Conservation (phyloP, 2,888 invertebrate species). For the Drosophila tanythrix region DNA sequence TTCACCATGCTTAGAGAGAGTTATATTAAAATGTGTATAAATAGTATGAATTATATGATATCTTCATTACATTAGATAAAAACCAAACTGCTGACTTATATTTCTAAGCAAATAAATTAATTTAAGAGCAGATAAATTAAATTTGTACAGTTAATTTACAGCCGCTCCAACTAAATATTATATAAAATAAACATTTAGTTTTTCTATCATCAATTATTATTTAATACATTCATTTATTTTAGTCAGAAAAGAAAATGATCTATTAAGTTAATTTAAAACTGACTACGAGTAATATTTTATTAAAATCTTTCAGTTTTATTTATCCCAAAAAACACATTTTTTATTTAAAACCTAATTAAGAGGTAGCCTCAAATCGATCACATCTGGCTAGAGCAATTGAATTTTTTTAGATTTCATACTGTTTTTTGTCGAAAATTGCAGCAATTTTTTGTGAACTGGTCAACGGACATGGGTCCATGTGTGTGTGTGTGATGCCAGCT, state of each 20-base stretch:
- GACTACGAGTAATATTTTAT: background rate
- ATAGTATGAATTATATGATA: background rate
- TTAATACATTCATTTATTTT: background rate
- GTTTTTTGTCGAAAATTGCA: conserved; percentile 32
- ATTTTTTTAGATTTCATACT: conserved; percentile 3
- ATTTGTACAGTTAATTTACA: background rate
- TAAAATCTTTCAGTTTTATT: background rate
- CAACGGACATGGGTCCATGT: conserved; percentile 55
- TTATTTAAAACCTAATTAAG: background rate
- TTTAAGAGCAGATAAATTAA: background rate
- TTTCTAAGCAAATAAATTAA: background rate
- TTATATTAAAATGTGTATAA: background rate
- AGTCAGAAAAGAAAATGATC: background rate
- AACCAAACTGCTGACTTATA: background rate
- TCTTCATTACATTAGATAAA: background rate
- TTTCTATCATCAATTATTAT: background rate
- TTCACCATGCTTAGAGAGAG: background rate
- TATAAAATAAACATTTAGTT: background rate
- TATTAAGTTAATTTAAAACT: background rate
- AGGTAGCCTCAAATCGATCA: conserved; percentile 1
- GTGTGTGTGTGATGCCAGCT: conserved; percentile 27
- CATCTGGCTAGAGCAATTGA: background rate
- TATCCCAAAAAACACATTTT: background rate
- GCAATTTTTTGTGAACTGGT: conserved; percentile 50
- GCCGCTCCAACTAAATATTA: background rate